These are phyloP conservation scores for Sphenopsis melanotis DNA, from an alignment of 2,797 vertebrate genomes.

Conservation along the genomic window DNA sequence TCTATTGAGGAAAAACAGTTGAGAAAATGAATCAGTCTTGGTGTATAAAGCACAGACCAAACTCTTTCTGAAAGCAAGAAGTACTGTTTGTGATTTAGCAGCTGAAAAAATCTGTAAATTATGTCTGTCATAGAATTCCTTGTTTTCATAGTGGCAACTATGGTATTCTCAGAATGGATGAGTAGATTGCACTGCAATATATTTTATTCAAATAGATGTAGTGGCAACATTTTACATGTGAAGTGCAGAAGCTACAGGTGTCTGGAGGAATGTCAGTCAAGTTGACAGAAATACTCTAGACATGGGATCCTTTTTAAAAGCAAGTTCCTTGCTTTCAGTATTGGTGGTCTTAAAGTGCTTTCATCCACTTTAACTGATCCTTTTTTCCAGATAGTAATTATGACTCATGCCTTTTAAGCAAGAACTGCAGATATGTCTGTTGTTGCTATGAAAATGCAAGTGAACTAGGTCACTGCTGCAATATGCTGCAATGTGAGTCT, in stretches of 20 bases:
- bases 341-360: not conserved
- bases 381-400: constrained; percentile 7
- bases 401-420: not conserved
- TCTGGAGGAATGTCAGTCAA: not conserved
- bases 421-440: not conserved
- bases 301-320: not conserved
- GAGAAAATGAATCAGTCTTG: not conserved
- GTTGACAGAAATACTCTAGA: not conserved
- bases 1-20: not conserved
- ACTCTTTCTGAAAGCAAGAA: not conserved
- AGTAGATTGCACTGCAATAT: not conserved
- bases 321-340: not conserved
- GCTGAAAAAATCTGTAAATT: not conserved
- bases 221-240: not conserved
- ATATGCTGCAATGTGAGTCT: not conserved
- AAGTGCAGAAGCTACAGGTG: not conserved
- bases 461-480: not conserved
- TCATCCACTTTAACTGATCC: not conserved
- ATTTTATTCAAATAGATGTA: constrained; percentile 6
- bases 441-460: not conserved
- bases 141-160: not conserved
- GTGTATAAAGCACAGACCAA: not conserved
- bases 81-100: not conserved
- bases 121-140: not conserved
- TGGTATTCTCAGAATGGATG: not conserved